These are phyloP conservation scores for Sardina pilchardus DNA, from an alignment of 2,113 vertebrate species.

Conservation along the genomic window DNA sequence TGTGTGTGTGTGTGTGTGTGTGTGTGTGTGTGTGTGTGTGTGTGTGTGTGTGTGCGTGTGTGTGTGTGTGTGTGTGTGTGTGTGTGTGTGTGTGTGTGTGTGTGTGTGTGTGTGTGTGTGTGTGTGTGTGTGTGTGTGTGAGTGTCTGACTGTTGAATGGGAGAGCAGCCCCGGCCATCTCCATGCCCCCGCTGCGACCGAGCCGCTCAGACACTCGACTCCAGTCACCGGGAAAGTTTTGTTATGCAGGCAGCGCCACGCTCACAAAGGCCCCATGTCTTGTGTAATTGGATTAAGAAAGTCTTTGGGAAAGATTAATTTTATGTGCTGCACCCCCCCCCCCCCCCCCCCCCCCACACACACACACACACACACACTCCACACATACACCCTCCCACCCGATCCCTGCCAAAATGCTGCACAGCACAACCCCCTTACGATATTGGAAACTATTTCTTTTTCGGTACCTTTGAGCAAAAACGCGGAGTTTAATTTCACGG, in stretches of 20 bases:
- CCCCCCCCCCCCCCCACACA: not conserved
- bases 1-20: not conserved
- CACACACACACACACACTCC: too few relatives aligned
- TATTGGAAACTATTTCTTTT: not conserved
- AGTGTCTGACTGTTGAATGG: not conserved
- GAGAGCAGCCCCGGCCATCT: not conserved
- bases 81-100: too few relatives aligned
- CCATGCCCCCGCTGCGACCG: not conserved
- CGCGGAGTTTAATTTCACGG: not conserved
- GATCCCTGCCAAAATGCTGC: not conserved
- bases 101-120: too few relatives aligned
- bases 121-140: too few relatives aligned
- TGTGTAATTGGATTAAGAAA: slow-evolving; percentile 15
- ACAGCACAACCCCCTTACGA: not conserved
- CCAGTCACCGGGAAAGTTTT: not conserved
- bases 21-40: not conserved
- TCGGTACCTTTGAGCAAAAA: not conserved
- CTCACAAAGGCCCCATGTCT: not conserved
- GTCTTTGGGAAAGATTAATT: slow-evolving; percentile 22
- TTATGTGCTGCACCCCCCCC: not conserved
- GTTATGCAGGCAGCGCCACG: not conserved
- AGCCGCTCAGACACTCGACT: not conserved
- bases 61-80: too few relatives aligned
- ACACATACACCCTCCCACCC: not conserved
- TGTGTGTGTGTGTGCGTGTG: too few relatives aligned